Evolutionary conservation across 2,888 invertebrate species (phyloP).

Genomic region (Noctua janthe): DNA sequence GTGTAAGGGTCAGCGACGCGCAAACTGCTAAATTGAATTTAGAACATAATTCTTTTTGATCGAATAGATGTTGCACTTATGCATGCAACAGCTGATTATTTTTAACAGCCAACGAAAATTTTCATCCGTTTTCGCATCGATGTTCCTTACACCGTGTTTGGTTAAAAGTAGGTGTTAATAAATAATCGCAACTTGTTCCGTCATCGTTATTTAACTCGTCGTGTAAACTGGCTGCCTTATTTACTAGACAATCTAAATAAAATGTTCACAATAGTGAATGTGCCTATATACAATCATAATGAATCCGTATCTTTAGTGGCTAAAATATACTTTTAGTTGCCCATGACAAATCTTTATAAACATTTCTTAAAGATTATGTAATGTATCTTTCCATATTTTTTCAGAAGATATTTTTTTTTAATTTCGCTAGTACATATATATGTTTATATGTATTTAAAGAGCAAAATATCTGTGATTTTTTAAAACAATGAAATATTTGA

Average conservation of each 20-base stretch:
- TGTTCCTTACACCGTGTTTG: background rate
- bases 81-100: background rate
- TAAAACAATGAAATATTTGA: constrained; percentile 18
- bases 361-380: constrained; percentile 1
- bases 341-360: constrained; percentile 2
- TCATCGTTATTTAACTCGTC: background rate
- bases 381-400: constrained; percentile 5
- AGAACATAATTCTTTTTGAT: background rate
- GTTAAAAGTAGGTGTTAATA: background rate
- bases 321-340: constrained; percentile 18
- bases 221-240: constrained; percentile 45
- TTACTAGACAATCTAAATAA: constrained; percentile 35
- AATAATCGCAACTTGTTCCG: constrained; percentile 8
- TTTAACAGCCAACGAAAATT: background rate
- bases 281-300: background rate
- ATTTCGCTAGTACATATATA: background rate
- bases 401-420: background rate
- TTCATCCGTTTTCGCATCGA: background rate
- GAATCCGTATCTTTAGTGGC: constrained; percentile 23
- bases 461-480: constrained; percentile 32
- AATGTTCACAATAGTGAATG: constrained; percentile 58
- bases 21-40: background rate
- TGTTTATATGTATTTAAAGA: constrained; percentile 7
- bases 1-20: background rate
- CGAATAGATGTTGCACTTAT: background rate